phyloP scores from a whole-genome alignment of 2,113 vertebrate genomes.

The Nettapus auritus region DNA sequence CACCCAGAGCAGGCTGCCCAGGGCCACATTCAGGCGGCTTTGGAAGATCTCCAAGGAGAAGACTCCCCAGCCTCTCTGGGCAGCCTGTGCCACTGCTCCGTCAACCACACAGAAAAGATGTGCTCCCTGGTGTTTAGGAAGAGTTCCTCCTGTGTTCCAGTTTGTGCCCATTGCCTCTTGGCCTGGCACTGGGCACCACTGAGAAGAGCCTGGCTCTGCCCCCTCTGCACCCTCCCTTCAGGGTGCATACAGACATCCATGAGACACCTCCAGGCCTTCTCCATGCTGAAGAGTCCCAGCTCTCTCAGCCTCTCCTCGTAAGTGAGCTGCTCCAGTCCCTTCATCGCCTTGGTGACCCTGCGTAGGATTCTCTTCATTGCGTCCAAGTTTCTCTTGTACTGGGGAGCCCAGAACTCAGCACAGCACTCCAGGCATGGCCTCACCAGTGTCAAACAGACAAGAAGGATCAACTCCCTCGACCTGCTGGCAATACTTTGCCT shows the following conservation, averaged over 20 bases:
- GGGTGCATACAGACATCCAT: not conserved
- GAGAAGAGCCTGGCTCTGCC: too few relatives aligned
- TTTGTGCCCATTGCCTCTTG: not conserved
- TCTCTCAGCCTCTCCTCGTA: not conserved
- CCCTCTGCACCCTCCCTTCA: not conserved
- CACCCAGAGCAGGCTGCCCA: not conserved
- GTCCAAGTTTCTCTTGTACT: too few relatives aligned
- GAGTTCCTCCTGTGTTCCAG: not conserved
- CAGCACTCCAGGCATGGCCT: not conserved
- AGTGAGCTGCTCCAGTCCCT: not conserved
- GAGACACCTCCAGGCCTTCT: not conserved
- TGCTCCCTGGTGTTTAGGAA: not conserved
- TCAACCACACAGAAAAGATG: not conserved
- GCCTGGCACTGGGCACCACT: not conserved
- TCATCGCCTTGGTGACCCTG: not conserved
- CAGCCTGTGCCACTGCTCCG: not conserved
- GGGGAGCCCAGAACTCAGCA: not conserved
- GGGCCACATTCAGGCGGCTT: not conserved
- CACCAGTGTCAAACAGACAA: not conserved
- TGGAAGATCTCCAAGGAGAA: not conserved
- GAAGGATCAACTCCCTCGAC: not conserved
- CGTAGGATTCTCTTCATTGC: not conserved
- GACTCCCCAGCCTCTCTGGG: not conserved
- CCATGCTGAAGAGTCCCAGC: not conserved
- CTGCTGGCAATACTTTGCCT: not conserved